Evolutionary conservation across 2,113 vertebrate genomes (phyloP), one percentile per base, ranked within the genome.

Genomic region (Sylvia atricapilla): DNA sequence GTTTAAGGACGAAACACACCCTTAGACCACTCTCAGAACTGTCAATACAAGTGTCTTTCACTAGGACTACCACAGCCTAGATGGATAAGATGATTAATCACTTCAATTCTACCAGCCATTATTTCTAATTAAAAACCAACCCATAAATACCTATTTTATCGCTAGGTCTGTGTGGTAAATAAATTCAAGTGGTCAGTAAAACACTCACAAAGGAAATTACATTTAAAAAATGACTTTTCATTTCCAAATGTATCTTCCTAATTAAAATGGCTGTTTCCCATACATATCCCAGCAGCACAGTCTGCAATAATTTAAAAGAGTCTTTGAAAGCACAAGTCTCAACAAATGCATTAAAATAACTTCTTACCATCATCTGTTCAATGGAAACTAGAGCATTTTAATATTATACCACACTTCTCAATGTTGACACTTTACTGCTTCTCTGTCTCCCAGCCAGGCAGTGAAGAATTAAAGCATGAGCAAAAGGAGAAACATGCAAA

Each of bases 111-210:
- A 97, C 85, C 98, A 98, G 97, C 98, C 97, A 98, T 98, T 98
- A 99, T 98, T 99, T 98, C 98, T 99, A 99, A 99, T 99, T 99
- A 98, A 99, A 99, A 99, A 97, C 89, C 97, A 97, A 88, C 98
- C 94, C 96, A 98, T 98, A 99, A 99, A 99, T 98, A 98, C 80
- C 89, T 78, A 90, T 92, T 97, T 98, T 98, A 98, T 98, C 96
- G 63, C 98, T 80, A 89, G 84, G 83, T 97, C 81, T 96, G 60
- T 94, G 94, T 85, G 95, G 98, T 98, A 98, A 99, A 99, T 99
- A 99, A 98, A 98, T 97, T 95, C 95, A 89, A 96, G 92, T 8
- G 89, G 97, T 95, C 97, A 92, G 93, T 97, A 98, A 97, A 98
- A 96, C 96, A 93, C 56, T 96, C 95, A 91, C 23, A 49, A 96